Conservation (phyloP, 1,140 invertebrate genomes). For the Watersipora subatra region DNA sequence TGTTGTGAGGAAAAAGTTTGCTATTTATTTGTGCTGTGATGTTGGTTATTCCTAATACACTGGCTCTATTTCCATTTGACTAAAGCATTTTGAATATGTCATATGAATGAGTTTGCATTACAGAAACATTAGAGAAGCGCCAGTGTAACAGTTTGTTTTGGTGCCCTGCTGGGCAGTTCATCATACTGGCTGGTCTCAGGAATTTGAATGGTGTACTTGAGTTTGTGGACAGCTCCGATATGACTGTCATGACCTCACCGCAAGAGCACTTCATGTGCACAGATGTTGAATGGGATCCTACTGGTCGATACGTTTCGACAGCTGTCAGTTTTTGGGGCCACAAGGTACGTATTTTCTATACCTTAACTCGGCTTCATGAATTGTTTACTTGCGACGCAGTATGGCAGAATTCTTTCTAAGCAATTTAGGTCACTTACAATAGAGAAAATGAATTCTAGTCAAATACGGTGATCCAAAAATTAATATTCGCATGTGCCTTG, state of each 20-base stretch:
- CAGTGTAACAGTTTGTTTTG: slow-evolving; percentile 88
- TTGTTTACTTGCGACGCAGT: no score
- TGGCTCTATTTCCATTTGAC: no score
- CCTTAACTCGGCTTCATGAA: no score
- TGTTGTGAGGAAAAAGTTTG: slow-evolving; percentile 9
- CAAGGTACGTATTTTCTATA: slow-evolving; percentile 48
- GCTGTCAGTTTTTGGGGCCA: slow-evolving; percentile 88
- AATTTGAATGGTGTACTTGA: slow-evolving; percentile 74
- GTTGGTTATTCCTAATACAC: no score
- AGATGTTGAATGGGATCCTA: slow-evolving; percentile 98
- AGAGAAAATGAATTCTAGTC: no score
- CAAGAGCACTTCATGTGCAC: slow-evolving; percentile 81
- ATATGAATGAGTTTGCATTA: no score
- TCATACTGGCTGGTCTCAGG: slow-evolving; percentile 72
- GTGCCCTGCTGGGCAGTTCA: slow-evolving; percentile 88
- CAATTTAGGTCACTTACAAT: no score
- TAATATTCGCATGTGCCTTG: no score
- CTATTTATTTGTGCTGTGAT: background rate
- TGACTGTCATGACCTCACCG: slow-evolving; percentile 72
- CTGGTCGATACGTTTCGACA: slow-evolving; percentile 89
- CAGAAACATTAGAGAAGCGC: slow-evolving; percentile 56
- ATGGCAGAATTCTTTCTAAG: no score
- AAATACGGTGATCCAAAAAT: no score
- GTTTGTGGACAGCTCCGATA: slow-evolving; percentile 87
- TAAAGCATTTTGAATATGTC: no score